Evolutionary conservation across 2,888 invertebrate species (phyloP), one percentile per base, ranked within the genome.

Genomic region (Dasysyrphus tricinctus): DNA sequence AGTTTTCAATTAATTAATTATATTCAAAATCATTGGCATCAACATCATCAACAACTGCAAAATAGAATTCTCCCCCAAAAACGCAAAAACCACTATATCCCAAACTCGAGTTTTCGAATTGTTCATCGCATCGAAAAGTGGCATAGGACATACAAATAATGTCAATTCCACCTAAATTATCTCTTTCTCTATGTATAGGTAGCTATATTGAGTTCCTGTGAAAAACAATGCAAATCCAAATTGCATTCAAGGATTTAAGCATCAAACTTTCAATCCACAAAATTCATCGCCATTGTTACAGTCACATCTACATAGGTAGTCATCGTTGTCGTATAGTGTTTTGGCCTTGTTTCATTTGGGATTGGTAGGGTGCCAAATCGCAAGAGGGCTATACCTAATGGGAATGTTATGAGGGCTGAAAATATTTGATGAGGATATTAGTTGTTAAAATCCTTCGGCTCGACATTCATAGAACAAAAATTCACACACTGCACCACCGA

Each of bases 1-100:
- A 67, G 49, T 74, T 74, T 61, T 49, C 61, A 74, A 61, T 74
- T 61, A 74, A 74, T 49, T 61, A 74, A 51, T 72, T 74, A 57
- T 63, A 51, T 61, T 61, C 16, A 51, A 74, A 49, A 74, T 37
- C 49, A 74, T 34, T 47, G 32, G 49, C 49, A 67, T 63, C n/a
- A 44, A 44, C 47, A 49, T 29, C n/a, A n/a, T n/a, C n/a, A n/a
- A n/a, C n/a, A 32, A 29, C 14, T 57, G 16, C 57, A 44, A 44
- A 59, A 39, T 47, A n/a, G 12, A 56, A 56, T 42, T 54, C 42
- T 16, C 5, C 1, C 37, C 49, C n/a, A 19, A 72, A n/a, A 57
- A 34, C 19, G 9, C 63, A 63, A 63, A 61, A 63, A 63, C 63
- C 63, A 44, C 56, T 34, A n/a, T 34, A 2, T 29, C 3, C 24